Evolutionary conservation across 2,797 vertebrate species (phyloP).

Genomic region (Anniella stebbinsi): DNA sequence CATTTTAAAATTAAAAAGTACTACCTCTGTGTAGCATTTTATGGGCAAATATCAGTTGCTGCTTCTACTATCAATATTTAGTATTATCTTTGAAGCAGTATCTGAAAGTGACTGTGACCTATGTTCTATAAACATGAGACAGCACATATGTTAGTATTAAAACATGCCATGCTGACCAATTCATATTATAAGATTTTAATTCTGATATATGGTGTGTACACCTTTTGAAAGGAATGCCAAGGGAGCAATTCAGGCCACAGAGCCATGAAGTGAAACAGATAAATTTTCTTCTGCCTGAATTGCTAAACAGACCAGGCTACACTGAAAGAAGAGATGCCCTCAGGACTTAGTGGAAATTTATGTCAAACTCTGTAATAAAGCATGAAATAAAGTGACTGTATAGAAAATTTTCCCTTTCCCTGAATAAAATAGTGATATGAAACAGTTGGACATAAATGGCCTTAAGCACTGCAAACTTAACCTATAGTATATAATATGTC

Average conservation of each 20-base stretch:
- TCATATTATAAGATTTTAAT: constrained; percentile 31
- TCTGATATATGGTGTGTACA: background rate
- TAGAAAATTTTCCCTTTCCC: constrained; percentile 37
- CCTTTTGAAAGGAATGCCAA: constrained; percentile 40
- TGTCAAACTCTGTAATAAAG: constrained; percentile 64
- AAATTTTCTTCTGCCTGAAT: constrained; percentile 72
- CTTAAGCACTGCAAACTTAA: constrained; percentile 36
- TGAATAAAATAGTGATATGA: constrained; percentile 41
- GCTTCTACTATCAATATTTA: background rate
- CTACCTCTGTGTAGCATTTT: background rate
- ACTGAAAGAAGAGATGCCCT: constrained; percentile 53
- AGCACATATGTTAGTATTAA: background rate
- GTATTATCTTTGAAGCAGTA: constrained; percentile 32
- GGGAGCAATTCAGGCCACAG: constrained; percentile 57
- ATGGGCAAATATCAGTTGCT: background rate
- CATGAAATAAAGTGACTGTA: constrained; percentile 62
- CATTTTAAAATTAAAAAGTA: background rate
- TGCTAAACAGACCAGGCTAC: constrained; percentile 58
- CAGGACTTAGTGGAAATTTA: constrained; percentile 51
- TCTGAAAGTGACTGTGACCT: background rate
- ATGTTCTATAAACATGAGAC: background rate
- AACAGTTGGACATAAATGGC: constrained; percentile 41
- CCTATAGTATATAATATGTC: constrained; percentile 45
- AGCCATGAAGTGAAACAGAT: constrained; percentile 59
- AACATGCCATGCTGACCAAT: constrained; percentile 17